Base-by-base conservation (phyloP, 2,113 vertebrate genomes). In the Callionymus lyra region DNA sequence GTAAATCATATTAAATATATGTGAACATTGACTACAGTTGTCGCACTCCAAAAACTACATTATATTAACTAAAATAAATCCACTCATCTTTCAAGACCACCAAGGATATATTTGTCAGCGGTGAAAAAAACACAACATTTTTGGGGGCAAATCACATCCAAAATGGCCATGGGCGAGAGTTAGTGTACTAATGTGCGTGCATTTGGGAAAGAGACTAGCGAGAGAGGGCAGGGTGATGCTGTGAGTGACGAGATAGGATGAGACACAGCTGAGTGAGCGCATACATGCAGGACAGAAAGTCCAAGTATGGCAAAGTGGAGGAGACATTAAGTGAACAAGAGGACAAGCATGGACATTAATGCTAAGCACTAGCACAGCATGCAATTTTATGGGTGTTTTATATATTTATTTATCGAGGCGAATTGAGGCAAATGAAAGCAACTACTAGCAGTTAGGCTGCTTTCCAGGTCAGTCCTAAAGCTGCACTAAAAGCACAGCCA, bases 181-280 rank as follows among this genome's bases (percentile, higher is more conserved):
- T 39, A 53, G 13, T 50, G 11, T 54, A 27, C 21, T 49, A 58
- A 44, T 43, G 38, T 39, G 48, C 16, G 16, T 39, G 54, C 12
- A 14, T 34, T 53, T 48, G 64, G 38, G 59, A 52, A 27, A 9
- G 63, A 71, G 66, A 65, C 59, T 48, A 63, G 61, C 53, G 39
- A 55, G 18, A 56, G 63, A 61, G 74, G 55, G 67, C 69, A 77
- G 66, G 75, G 77, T 63, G 67, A 57, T 38, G 41, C 54, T 56
- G 54, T 62, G 72, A 71, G 69, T 76, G 77, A 80, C 41, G 57
- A 73, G 74, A 80, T 76, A 43, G 34, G 69, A 80, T 71, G 74
- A 75, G 77, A 80, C 77, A 65, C 62, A 69, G 71, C 64, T 77
- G 74, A 74, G 65, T 70, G 68, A 78, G 78, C 66, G 65, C 72